phyloP scores from a whole-genome alignment of 2,797 vertebrate genomes.

The Sebastes elongatus region DNA sequence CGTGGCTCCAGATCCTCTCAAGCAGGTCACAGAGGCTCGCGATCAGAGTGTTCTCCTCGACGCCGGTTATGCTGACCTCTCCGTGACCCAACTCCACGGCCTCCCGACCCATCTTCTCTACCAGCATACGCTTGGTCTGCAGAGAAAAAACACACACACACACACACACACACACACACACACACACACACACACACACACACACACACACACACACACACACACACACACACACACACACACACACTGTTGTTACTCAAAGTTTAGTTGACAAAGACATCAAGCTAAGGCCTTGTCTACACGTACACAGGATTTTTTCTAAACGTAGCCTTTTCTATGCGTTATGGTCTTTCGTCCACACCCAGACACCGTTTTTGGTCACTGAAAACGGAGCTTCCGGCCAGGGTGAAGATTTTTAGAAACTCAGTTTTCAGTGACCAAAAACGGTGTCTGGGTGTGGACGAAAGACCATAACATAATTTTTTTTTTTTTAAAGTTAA shows the following conservation, averaged over 20 bases:
- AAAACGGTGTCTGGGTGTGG: too few relatives aligned
- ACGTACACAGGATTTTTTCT: too few relatives aligned
- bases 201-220: background rate
- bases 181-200: background rate
- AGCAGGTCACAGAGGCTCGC: conserved; percentile 97
- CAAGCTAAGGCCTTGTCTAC: background rate
- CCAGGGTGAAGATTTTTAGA: too few relatives aligned
- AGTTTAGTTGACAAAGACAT: background rate
- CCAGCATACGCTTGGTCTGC: conserved; percentile 98
- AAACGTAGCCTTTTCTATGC: too few relatives aligned
- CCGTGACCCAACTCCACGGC: conserved; percentile 98
- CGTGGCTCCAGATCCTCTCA: conserved; percentile 99
- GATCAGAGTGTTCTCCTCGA: conserved; percentile 98
- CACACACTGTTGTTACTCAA: background rate
- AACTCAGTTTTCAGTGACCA: too few relatives aligned
- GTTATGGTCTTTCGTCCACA: too few relatives aligned
- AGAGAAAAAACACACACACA: background rate
- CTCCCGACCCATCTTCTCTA: conserved; percentile 99
- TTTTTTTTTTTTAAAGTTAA: too few relatives aligned
- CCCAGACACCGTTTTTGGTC: too few relatives aligned
- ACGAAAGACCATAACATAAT: too few relatives aligned
- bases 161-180: background rate
- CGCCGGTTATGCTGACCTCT: conserved; percentile 97
- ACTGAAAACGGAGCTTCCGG: too few relatives aligned
- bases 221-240: background rate